Conservation (phyloP, 2,113 vertebrate genomes). For the Epinephelus fuscoguttatus region DNA sequence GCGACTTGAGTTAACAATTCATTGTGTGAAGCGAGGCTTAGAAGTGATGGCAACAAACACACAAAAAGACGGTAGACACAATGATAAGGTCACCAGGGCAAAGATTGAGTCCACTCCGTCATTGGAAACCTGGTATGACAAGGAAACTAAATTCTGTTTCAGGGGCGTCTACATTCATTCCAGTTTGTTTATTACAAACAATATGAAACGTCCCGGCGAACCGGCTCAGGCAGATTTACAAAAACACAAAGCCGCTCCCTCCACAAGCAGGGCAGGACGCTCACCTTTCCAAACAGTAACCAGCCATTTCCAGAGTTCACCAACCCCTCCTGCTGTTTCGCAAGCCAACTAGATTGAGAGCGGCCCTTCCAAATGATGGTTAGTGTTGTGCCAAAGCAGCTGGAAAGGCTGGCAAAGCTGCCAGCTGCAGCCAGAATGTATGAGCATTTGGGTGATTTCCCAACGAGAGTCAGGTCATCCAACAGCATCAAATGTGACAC, state of each 20-base stretch:
- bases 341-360: conserved; percentile 41
- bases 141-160: neutral
- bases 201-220: neutral
- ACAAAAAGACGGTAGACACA: neutral
- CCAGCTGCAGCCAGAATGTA: conserved; percentile 48
- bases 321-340: conserved; percentile 25
- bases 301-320: conserved; percentile 54
- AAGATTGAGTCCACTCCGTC: no score
- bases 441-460: conserved; percentile 65
- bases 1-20: neutral
- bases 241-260: neutral
- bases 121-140: no score
- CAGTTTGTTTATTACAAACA: neutral
- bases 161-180: no score
- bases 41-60: neutral
- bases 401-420: conserved; percentile 65
- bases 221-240: neutral
- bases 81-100: no score
- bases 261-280: neutral
- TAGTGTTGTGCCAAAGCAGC: conserved; percentile 73
- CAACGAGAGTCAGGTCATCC: conserved; percentile 59
- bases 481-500: conserved; percentile 49
- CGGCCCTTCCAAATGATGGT: conserved; percentile 54
- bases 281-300: conserved; percentile 54
- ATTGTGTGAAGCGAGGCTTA: neutral